phyloP scores from a whole-genome alignment of 2,797 vertebrate species.

The Hemibagrus guttatus region DNA sequence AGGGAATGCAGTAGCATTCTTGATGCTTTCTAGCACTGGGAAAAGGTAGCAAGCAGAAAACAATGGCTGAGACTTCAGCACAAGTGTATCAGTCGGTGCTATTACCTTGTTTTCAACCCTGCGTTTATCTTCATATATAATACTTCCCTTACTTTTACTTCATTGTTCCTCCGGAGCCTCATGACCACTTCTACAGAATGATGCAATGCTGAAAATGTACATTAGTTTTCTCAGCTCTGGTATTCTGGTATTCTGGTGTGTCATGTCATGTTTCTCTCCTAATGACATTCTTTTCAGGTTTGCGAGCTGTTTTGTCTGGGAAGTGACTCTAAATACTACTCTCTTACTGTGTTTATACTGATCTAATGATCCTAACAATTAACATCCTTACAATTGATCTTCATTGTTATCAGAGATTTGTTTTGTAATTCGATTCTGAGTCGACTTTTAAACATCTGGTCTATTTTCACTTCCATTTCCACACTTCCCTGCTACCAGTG shows the following conservation, averaged over 20 bases:
- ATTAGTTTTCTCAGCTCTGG: background rate
- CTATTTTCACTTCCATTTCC: background rate
- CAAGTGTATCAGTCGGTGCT: too few relatives aligned
- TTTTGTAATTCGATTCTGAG: background rate
- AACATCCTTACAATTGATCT: background rate
- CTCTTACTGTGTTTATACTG: background rate
- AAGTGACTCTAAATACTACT: too few relatives aligned
- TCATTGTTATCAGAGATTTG: background rate
- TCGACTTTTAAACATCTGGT: background rate
- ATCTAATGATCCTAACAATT: background rate
- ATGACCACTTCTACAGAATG: background rate
- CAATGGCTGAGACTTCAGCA: too few relatives aligned
- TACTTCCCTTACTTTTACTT: background rate
- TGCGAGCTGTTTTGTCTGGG: too few relatives aligned
- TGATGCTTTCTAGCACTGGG: background rate
- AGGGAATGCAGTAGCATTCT: background rate
- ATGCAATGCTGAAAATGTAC: background rate
- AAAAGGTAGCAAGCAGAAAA: background rate
- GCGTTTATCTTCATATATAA: background rate
- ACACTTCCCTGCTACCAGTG: background rate
- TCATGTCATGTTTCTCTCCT: too few relatives aligned
- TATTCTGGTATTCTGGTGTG: too few relatives aligned
- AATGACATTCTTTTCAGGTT: too few relatives aligned
- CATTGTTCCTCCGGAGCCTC: background rate
- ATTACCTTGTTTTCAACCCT: background rate